phyloP scores from a whole-genome alignment of 2,888 invertebrate species.

The Cheiracanthium punctorium region DNA sequence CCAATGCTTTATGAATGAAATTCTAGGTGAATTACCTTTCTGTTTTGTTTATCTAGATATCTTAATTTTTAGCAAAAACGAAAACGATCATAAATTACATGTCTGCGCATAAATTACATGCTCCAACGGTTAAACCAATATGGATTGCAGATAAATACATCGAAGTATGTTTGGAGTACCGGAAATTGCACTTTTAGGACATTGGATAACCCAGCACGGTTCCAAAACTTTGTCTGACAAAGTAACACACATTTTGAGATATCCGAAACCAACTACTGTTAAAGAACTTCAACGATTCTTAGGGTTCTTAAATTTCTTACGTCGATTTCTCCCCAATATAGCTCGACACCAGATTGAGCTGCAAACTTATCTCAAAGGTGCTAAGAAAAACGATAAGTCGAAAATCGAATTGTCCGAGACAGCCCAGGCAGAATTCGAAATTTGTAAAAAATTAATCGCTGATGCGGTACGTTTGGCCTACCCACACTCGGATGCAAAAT shows the following conservation, averaged over 20 bases:
- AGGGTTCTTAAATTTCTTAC: background rate
- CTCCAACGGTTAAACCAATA: background rate
- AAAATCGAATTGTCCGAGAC: background rate
- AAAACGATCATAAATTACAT: background rate
- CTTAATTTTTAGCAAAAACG: background rate
- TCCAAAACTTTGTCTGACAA: constrained; percentile 65
- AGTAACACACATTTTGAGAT: constrained; percentile 48
- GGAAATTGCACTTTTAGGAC: constrained; percentile 64
- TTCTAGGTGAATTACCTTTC: background rate
- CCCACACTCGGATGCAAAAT: background rate
- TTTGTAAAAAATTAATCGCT: background rate
- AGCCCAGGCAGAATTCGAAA: background rate
- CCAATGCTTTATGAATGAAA: constrained; percentile 5
- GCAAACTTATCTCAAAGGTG: background rate
- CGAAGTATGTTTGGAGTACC: background rate
- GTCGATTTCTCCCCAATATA: background rate
- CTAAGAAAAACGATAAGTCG: background rate
- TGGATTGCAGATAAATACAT: background rate
- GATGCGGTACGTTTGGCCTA: background rate
- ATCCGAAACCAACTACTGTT: background rate
- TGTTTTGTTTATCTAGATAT: background rate
- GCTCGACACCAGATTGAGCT: background rate
- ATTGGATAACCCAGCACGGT: constrained; percentile 58
- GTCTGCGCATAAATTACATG: background rate
- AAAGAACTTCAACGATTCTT: background rate